These are phyloP conservation scores for Netelia melanura DNA, from an alignment of 2,888 invertebrate genomes.

Conservation along the genomic window DNA sequence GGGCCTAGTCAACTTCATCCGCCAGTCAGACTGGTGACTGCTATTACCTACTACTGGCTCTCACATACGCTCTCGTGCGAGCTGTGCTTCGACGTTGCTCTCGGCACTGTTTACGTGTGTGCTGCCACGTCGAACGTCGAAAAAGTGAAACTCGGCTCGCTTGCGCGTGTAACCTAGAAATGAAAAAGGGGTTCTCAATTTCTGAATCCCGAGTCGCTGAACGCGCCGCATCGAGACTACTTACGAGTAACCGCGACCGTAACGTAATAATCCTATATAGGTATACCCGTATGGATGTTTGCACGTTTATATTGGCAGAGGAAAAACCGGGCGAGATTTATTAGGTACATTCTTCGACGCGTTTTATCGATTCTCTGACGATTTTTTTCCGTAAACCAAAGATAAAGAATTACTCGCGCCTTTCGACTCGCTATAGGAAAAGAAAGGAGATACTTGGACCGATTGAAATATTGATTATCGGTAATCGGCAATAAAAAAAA, in stretches of 20 bases:
- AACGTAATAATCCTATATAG: constrained; percentile 52
- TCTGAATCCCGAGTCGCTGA: constrained; percentile 48
- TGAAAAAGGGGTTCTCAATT: constrained; percentile 83
- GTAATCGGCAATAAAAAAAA: constrained; percentile 36
- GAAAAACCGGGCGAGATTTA: constrained; percentile 43
- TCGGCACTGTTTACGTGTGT: constrained; percentile 23
- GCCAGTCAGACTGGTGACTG: constrained; percentile 54
- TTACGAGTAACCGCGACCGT: constrained; percentile 18
- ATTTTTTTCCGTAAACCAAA: constrained; percentile 8
- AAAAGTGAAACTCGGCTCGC: constrained; percentile 85
- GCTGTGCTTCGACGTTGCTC: constrained; percentile 49
- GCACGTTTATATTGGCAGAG: constrained; percentile 6
- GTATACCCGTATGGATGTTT: not conserved
- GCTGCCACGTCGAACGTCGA: constrained; percentile 80
- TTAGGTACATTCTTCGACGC: constrained; percentile 40
- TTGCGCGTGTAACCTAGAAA: constrained; percentile 85
- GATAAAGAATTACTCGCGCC: not conserved
- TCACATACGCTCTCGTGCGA: constrained; percentile 43
- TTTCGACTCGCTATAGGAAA: constrained; percentile 38
- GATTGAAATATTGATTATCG: constrained; percentile 59
- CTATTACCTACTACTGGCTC: constrained; percentile 59
- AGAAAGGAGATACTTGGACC: constrained; percentile 42
- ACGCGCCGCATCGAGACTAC: constrained; percentile 16
- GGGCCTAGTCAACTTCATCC: constrained; percentile 38
- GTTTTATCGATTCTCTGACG: constrained; percentile 45